Evolutionary conservation across 2,797 vertebrate species (phyloP).

Genomic region (Gymnopithys bicolor): DNA sequence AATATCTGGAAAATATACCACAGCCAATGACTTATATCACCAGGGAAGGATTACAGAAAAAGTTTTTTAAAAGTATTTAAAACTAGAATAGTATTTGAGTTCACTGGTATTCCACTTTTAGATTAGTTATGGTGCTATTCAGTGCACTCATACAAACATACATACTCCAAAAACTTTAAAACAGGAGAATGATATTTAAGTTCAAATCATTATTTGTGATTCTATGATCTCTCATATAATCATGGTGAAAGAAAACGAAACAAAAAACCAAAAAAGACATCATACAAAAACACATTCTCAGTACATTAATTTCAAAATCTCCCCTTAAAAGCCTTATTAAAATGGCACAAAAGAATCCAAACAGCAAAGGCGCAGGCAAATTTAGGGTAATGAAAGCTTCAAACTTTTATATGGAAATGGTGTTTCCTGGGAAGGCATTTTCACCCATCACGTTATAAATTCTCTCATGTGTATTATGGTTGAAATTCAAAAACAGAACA

Average conservation of each 20-base stretch:
- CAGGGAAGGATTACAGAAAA: neutral
- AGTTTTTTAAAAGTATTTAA: neutral
- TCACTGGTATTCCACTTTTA: neutral
- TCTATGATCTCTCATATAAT: slow-evolving; percentile 12
- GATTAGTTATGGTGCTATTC: neutral
- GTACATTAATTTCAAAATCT: neutral
- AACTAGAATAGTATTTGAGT: neutral
- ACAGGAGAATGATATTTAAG: slow-evolving; percentile 5
- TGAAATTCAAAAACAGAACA: slow-evolving; percentile 50
- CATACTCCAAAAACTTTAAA: neutral
- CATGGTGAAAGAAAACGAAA: neutral
- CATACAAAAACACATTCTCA: neutral
- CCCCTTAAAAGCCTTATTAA: neutral
- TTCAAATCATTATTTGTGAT: slow-evolving; percentile 48
- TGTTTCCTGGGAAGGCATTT: slow-evolving; percentile 27
- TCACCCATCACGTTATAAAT: slow-evolving; percentile 10
- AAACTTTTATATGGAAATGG: neutral
- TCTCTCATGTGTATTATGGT: neutral
- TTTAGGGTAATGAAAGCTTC: slow-evolving; percentile 7
- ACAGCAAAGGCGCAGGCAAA: neutral
- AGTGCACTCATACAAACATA: neutral
- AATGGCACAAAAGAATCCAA: slow-evolving; percentile 17
- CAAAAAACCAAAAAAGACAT: neutral
- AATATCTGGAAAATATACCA: neutral
- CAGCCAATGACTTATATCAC: neutral